Percentiles rank a stretch among this genome's conserved stretches.
These are phyloP conservation scores for Drosophila subsilvestris DNA, from an alignment of 2,888 invertebrate species.

Conservation along the genomic window DNA sequence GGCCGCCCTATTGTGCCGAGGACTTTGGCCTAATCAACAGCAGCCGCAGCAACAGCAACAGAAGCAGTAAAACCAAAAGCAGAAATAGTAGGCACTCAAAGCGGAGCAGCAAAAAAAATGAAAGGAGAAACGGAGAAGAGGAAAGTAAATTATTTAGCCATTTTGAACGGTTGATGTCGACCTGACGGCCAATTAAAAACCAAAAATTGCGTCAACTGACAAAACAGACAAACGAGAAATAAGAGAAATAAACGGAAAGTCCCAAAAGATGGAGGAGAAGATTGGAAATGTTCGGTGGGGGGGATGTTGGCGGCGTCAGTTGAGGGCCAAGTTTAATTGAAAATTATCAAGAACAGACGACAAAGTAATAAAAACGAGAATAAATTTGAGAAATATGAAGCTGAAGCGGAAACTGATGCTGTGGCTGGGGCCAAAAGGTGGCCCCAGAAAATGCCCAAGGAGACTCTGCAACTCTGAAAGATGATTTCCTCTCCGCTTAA, in stretches of 20 bases:
- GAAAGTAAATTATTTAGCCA: slow-evolving; percentile 60
- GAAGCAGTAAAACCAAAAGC: slow-evolving; percentile 12
- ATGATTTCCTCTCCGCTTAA: slow-evolving; percentile 29
- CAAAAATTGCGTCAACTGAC: slow-evolving; percentile 45
- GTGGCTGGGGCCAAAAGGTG: background rate
- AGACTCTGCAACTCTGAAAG: slow-evolving; percentile 14
- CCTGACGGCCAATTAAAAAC: slow-evolving; percentile 65
- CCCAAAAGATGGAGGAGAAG: background rate
- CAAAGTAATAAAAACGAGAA: slow-evolving; percentile 18
- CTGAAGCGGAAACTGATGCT: background rate
- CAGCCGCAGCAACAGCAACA: slow-evolving; percentile 22
- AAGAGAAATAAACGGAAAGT: slow-evolving; percentile 1
- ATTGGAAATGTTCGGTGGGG: background rate
- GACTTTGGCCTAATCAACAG: slow-evolving; percentile 61
- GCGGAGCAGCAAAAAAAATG: slow-evolving; percentile 10
- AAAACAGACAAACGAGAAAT: slow-evolving; percentile 14
- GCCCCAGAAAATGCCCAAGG: slow-evolving; percentile 34
- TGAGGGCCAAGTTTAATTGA: slow-evolving; percentile 53
- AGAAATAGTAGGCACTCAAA: background rate
- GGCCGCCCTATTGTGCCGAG: slow-evolving; percentile 54
- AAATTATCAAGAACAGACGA: slow-evolving; percentile 43
- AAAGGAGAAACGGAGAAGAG: slow-evolving; percentile 1
- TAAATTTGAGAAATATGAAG: slow-evolving; percentile 9
- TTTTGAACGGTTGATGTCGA: slow-evolving; percentile 53
- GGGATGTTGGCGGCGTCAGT: background rate